Evolutionary conservation across 2,113 vertebrate species (phyloP), one percentile per base, ranked within the genome.

Genomic region (Tamias sibiricus): DNA sequence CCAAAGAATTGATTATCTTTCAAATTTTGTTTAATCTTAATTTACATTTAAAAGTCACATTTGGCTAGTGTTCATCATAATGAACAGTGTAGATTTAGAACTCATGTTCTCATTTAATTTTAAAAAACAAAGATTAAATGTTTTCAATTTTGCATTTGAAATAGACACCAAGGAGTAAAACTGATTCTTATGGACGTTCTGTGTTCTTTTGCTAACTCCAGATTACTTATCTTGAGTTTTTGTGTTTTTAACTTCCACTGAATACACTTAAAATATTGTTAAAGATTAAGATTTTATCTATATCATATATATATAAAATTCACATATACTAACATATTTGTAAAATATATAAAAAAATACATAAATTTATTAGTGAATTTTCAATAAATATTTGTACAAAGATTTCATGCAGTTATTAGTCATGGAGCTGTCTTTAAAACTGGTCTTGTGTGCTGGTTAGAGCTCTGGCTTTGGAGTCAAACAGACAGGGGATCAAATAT

Each of bases 121-220:
- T 87, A 44, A 93, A 94, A 40, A 24, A 28, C 14, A 80, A 79
- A 44, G 44, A 14, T 82, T 79, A 74, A 97, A 76, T 75, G 7
- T 59, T 96, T 96, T 90, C 42, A 90, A 35, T 80, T 52, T 86
- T 95, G 57, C 35, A 26, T 89, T 89, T 91, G 82, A 92, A 93
- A 66, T 91, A 44, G 13, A 44, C 1, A 64, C 2, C 26, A 66
- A 87, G 90, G 26, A 84, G 66, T 72, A 75, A 93, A 94, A 91
- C 13, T 40, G 11, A 62, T 74, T 71, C 62, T 66, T 86, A 69
- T 68, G 11, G 40, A 71, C 17, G 74, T 13, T 40, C 32, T 4
- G 7, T 57, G 14, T 42, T 75, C 6, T 35, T 93, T 85, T 49
- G n/a, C 11, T 71, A 85, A 82, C 69, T 93, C 52, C 28, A 68